Conservation (phyloP, 2,113 vertebrate genomes). For the Megalops atlanticus region DNA sequence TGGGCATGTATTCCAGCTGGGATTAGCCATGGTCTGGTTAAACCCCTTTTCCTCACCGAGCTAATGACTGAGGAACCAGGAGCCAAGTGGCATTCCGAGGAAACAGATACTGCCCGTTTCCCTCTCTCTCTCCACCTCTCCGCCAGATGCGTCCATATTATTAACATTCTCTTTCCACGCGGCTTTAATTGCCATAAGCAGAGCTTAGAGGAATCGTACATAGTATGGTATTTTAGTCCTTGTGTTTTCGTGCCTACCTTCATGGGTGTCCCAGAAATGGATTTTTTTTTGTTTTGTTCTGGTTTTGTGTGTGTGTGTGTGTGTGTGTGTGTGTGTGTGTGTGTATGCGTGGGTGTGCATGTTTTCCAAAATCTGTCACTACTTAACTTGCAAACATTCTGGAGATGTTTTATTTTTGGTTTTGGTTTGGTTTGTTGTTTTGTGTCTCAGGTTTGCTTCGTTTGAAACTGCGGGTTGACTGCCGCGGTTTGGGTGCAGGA, state of each 20-base stretch:
- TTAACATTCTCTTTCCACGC: conserved; percentile 46
- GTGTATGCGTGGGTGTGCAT: not conserved
- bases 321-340: not conserved
- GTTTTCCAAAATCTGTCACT: not conserved
- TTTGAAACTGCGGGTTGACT: too few relatives aligned
- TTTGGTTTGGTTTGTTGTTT: not conserved
- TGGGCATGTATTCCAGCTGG: conserved; percentile 47
- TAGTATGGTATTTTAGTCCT: not conserved
- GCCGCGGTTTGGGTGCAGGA: conserved; percentile 19
- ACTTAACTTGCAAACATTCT: not conserved
- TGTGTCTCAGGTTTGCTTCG: not conserved
- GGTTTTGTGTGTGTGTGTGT: too few relatives aligned
- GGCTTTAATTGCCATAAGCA: conserved; percentile 58
- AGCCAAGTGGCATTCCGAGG: conserved; percentile 54
- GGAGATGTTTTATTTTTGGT: not conserved
- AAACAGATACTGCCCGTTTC: conserved; percentile 51
- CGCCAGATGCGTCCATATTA: conserved; percentile 47
- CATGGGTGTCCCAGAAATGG: not conserved
- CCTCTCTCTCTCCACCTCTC: not conserved
- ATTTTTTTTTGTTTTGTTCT: too few relatives aligned
- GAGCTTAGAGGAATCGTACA: conserved; percentile 45
- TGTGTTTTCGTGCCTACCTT: not conserved
- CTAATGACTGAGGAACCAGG: conserved; percentile 53
- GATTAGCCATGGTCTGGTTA: conserved; percentile 58
- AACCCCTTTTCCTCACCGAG: conserved; percentile 54